Conservation (phyloP, 2,797 vertebrate genomes). For the Dipus sagitta region DNA sequence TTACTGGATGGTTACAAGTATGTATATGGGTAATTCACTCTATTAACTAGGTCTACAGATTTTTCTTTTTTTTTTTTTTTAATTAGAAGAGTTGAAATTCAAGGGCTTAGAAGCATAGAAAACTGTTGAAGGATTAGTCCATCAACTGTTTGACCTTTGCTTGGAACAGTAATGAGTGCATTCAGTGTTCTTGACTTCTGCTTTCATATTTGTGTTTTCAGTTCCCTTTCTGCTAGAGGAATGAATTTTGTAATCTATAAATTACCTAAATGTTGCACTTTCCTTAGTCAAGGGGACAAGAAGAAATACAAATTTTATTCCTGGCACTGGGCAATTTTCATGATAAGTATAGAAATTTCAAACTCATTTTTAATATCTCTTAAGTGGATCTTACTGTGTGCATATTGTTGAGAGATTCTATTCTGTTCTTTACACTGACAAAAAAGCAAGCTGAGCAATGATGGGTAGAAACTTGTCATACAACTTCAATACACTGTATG, state of each 20-base stretch:
- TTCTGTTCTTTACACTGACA: not conserved
- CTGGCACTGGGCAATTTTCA: not conserved
- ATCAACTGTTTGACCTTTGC: not conserved
- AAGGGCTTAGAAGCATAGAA: not conserved
- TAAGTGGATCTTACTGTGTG: not conserved
- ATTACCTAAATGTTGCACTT: fast-evolving
- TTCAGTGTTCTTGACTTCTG: not conserved
- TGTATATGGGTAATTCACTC: too few species aligned
- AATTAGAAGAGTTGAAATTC: not conserved
- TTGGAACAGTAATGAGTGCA: fast-evolving
- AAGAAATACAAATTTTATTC: too few species aligned
- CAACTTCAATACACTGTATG: not conserved
- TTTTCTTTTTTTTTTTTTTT: too few species aligned
- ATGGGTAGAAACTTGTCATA: not conserved
- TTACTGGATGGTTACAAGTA: not conserved
- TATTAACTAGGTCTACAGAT: not conserved
- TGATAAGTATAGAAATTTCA: not conserved
- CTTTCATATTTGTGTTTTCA: too few species aligned
- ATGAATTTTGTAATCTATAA: not conserved
- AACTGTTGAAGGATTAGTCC: not conserved
- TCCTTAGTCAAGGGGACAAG: not conserved
- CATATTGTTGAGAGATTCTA: too few species aligned
- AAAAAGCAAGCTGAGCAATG: fast-evolving
- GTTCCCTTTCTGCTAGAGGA: not conserved
- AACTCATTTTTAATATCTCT: not conserved